These are phyloP conservation scores for Mus minutoides DNA, from an alignment of 2,797 vertebrate genomes.

Conservation along the genomic window DNA sequence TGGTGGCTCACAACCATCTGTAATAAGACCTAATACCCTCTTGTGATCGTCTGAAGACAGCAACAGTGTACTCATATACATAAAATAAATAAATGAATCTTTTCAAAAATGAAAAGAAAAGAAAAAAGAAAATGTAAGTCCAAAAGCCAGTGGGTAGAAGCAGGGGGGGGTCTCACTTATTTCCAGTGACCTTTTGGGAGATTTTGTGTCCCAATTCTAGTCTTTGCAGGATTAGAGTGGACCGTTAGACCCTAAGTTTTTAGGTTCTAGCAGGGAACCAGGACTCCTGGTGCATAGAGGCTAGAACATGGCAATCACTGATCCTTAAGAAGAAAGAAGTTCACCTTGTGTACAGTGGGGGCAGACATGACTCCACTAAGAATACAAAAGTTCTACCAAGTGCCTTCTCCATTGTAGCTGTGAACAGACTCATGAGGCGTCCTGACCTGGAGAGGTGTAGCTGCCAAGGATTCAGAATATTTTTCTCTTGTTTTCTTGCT, in stretches of 20 bases:
- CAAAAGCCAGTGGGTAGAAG: slow-evolving; percentile 5
- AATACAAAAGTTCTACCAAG: not conserved
- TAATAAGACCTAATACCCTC: too few species aligned
- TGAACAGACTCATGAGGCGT: not conserved
- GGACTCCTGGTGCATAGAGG: not conserved
- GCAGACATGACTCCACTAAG: not conserved
- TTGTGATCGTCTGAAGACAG: too few species aligned
- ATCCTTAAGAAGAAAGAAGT: not conserved
- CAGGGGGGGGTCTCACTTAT: not conserved
- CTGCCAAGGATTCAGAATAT: not conserved
- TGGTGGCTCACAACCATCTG: too few species aligned
- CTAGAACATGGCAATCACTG: not conserved
- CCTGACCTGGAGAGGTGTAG: not conserved
- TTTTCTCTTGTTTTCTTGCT: too few species aligned
- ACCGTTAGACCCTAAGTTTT: not conserved
- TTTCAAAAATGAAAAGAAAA: too few species aligned
- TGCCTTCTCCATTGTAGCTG: not conserved
- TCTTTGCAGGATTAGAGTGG: not conserved
- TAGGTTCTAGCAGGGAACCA: not conserved
- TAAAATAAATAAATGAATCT: too few species aligned
- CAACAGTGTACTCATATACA: too few species aligned
- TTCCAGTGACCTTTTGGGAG: not conserved
- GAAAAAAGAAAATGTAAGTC: not conserved
- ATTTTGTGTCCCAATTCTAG: not conserved
- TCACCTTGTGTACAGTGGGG: not conserved